A percentile compares a stretch with the other conserved stretches of the same genome.
Conservation (phyloP, 2,797 vertebrate species). For the Hypotaenidia okinawae region DNA sequence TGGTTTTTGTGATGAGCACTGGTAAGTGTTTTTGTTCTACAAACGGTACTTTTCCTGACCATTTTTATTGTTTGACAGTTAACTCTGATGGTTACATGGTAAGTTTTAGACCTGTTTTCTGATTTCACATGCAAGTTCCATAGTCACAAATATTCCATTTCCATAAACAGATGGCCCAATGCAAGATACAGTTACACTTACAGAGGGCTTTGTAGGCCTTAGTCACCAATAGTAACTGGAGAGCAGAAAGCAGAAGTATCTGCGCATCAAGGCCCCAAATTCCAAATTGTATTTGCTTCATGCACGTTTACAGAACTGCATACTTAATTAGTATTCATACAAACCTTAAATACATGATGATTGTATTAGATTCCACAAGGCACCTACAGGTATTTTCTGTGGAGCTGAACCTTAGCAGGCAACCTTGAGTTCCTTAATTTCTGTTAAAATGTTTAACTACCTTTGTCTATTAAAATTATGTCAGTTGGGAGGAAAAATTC, state of each 20-base stretch:
- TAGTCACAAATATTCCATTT: not conserved
- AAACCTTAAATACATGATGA: not conserved
- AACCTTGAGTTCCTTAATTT: not conserved
- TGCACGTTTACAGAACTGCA: fast-evolving
- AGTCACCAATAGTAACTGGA: not conserved
- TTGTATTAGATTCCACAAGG: not conserved
- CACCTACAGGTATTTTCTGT: not conserved
- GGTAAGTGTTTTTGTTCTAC: not conserved
- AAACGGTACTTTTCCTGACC: not conserved
- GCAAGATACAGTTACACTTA: not conserved
- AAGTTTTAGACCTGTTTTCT: not conserved
- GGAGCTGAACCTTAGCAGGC: not conserved
- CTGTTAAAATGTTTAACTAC: not conserved
- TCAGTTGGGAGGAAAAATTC: not conserved
- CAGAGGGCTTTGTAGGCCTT: not conserved
- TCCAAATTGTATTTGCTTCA: not conserved
- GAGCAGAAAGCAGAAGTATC: not conserved
- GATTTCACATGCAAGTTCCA: not conserved
- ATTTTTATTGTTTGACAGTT: not conserved
- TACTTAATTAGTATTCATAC: not conserved
- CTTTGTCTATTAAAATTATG: not conserved
- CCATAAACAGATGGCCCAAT: not conserved
- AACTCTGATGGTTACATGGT: not conserved
- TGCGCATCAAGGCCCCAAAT: not conserved
- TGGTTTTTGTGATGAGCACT: not conserved